A percentile compares a stretch with the other conserved stretches of the same genome.
Conservation (phyloP, 1,140 invertebrate genomes). For the Andrena cerasifolii region DNA sequence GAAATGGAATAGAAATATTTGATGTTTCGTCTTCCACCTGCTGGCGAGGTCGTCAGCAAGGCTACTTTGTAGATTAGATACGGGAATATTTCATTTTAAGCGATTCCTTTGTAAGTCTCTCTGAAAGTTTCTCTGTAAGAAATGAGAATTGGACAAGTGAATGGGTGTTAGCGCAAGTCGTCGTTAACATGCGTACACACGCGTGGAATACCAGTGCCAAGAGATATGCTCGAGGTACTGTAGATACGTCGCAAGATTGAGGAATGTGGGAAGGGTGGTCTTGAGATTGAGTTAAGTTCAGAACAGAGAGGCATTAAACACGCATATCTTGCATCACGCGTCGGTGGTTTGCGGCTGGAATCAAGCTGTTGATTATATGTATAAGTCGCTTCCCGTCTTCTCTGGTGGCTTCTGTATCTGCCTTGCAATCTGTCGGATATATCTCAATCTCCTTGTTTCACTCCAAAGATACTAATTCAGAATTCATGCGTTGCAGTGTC, state of each 20-base stretch:
- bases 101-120: too few species aligned
- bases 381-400: conserved; percentile 40
- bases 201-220: not conserved
- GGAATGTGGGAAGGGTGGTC: conserved; percentile 19
- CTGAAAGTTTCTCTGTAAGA: not conserved
- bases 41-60: too few species aligned
- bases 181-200: conserved; percentile 10
- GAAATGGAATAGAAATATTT: too few species aligned
- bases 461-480: not conserved
- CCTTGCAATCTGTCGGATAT: not conserved
- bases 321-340: conserved; percentile 3
- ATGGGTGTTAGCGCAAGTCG: conserved; percentile 13
- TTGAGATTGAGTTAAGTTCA: conserved; percentile 52
- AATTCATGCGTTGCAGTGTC: too few species aligned
- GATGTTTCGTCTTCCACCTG: too few species aligned
- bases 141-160: conserved; percentile 21
- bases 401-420: not conserved
- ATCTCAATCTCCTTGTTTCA: not conserved
- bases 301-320: conserved; percentile 9
- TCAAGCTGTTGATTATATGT: conserved; percentile 55
- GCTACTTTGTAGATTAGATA: too few species aligned
- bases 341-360: conserved; percentile 36
- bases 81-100: too few species aligned
- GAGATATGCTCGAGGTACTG: not conserved
- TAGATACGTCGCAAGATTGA: conserved; percentile 9